phyloP scores from a whole-genome alignment of 2,113 vertebrate species.

The Coptodon rendalli region DNA sequence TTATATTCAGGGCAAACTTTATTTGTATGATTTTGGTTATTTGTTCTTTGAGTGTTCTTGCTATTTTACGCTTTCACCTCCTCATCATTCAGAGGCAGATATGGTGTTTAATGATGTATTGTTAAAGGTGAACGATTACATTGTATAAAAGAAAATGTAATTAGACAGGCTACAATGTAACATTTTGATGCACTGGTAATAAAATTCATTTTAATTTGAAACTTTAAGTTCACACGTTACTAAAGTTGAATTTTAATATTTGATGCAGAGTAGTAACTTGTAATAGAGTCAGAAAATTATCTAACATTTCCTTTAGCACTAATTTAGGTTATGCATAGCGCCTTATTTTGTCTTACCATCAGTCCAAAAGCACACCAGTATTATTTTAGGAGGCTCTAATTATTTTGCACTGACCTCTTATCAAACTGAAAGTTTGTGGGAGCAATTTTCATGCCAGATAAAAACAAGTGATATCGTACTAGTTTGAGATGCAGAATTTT shows the following conservation, averaged over 20 bases:
- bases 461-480: not conserved
- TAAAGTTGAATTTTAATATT: not conserved
- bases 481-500: not conserved
- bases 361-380: not conserved
- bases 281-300: not conserved
- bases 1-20: not conserved
- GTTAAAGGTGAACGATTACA: not conserved
- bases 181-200: not conserved
- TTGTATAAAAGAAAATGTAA: not conserved
- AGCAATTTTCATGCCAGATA: not conserved
- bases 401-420: not conserved
- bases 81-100: not conserved
- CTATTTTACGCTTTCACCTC: not conserved
- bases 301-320: not conserved
- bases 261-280: not conserved
- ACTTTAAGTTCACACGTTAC: not conserved
- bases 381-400: not conserved
- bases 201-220: not conserved
- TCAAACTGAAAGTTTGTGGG: not conserved
- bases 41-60: not conserved
- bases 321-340: not conserved
- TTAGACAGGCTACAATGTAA: not conserved
- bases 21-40: not conserved
- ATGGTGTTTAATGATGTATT: not conserved
- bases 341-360: not conserved